Evolutionary conservation across 2,888 invertebrate genomes (phyloP), one percentile per base, ranked within the genome.

Genomic region (Stenichneumon culpator): DNA sequence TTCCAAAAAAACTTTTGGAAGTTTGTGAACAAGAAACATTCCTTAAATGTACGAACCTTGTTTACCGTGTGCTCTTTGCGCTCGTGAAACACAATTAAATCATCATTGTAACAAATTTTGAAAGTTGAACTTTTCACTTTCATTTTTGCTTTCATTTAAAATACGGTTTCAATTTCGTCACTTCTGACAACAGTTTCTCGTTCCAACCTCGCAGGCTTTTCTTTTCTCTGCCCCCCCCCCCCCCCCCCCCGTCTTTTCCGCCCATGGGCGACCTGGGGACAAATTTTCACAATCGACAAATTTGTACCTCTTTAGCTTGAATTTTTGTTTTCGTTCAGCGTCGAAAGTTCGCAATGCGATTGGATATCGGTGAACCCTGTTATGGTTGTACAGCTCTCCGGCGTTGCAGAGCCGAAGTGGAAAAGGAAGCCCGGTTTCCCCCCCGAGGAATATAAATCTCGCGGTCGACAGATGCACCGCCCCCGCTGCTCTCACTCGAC

Each of bases 381-480:
- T 25, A 28, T 28, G 32, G 28, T 28, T 32, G 16, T 63, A 32
- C 28, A 63, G 14, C 16, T 63, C 16, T 32, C 32, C 28, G n/a
- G 28, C 16, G 32, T 32, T 32, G 63, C 63, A 32, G 50, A 52
- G 50, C 50, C 72, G 32, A 79, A n/a, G 72, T 73, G 25, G 72
- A 79, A 73, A 32, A 79, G 79, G 60, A 72, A 79, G 80, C 83
- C 79, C 79, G 70, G 75, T 44, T 70, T 75, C 70, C 72, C 68
- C 47, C 82, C 75, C 78, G 82, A 83, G 86, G 89, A 91, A 92
- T 91, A 93, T 93, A 93, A 93, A 93, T 93, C 93, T 93, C 91
- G 87, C 83, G 81, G 90, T 90, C 88, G 93, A 93, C 93, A 91
- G 92, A 92, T 91, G 93, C 93, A 90, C 93, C 93, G 93, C 93